A percentile compares a stretch with the other conserved stretches of the same genome.
Evolutionary conservation across 37 sponge, comb jelly and placozoan species (phyloP).

Genomic region (Oopsacas minuta): DNA sequence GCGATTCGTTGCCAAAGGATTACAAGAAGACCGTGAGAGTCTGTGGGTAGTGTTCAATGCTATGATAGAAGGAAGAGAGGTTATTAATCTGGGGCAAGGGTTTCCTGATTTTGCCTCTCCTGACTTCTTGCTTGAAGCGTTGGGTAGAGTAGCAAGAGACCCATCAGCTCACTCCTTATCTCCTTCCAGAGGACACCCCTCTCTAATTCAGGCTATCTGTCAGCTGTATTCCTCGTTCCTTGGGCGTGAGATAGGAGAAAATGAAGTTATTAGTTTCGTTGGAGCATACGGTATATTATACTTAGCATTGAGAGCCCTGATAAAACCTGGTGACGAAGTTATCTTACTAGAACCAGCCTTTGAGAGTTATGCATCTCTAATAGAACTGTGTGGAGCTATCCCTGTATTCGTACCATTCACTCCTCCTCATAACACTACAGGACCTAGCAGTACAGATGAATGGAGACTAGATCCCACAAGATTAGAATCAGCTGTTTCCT

Average conservation of each 20-base stretch:
- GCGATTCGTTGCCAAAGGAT: neutral
- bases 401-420: neutral
- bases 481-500: neutral
- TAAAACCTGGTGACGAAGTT: neutral
- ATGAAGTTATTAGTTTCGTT: neutral
- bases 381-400: neutral
- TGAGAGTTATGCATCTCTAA: neutral
- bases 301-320: neutral
- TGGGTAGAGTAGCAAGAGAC: neutral
- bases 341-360: neutral
- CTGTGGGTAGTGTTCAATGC: slow-evolving; percentile 6
- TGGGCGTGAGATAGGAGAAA: neutral
- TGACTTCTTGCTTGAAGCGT: neutral
- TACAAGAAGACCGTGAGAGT: neutral
- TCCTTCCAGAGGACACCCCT: neutral
- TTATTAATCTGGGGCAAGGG: neutral
- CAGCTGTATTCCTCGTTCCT: neutral
- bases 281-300: neutral
- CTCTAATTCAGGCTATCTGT: neutral
- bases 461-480: neutral
- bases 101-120: neutral
- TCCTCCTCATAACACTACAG: neutral
- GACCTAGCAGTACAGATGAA: neutral
- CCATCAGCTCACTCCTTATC: neutral
- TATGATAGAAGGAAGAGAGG: neutral